Conservation (phyloP, 2,888 invertebrate genomes). For the Tipula confusa region DNA sequence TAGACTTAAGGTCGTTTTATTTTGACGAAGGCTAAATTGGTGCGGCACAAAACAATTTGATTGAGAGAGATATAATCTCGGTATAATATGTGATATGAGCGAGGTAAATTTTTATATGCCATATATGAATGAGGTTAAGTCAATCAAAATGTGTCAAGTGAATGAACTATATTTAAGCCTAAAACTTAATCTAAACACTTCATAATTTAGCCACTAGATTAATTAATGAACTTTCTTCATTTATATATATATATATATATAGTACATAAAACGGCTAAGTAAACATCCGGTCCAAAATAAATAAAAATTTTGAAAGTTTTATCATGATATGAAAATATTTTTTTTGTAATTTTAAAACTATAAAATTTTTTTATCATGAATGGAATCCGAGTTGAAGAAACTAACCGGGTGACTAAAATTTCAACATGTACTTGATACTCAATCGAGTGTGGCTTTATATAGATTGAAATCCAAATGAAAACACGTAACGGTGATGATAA, state of each 20-base stretch:
- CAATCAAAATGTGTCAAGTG: not conserved
- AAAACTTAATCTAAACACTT: not conserved
- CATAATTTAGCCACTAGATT: not conserved
- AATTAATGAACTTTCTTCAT: not conserved
- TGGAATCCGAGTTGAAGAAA: not conserved
- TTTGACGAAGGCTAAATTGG: constrained; percentile 4
- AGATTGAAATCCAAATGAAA: not conserved
- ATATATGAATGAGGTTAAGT: too few species aligned
- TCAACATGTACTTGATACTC: not conserved
- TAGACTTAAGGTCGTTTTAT: not conserved
- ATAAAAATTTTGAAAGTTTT: not conserved
- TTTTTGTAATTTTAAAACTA: too few species aligned
- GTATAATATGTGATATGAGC: not conserved
- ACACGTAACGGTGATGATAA: not conserved
- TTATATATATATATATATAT: not conserved
- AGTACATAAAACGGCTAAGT: not conserved
- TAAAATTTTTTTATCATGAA: not conserved
- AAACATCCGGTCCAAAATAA: not conserved
- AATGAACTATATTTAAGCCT: too few species aligned
- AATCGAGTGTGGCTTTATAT: not conserved
- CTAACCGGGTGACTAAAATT: not conserved
- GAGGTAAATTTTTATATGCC: not conserved
- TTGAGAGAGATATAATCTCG: not conserved
- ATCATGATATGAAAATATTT: not conserved
- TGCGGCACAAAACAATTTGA: not conserved